Percentiles rank a stretch among this genome's conserved stretches.
Evolutionary conservation across 2,113 vertebrate genomes (phyloP).

Genomic region (Thamnaconus septentrionalis): DNA sequence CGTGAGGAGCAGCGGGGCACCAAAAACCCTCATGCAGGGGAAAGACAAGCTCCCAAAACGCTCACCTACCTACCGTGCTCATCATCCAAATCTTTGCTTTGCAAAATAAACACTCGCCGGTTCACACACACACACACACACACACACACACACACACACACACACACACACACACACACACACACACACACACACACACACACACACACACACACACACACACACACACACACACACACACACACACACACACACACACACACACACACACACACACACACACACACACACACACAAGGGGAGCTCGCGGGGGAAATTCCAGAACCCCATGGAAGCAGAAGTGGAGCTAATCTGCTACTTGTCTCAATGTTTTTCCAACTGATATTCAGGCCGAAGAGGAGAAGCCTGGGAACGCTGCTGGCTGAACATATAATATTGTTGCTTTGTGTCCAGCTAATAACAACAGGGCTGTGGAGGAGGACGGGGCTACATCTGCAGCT

Average conservation of each 20-base stretch:
- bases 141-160: too few relatives aligned
- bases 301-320: too few relatives aligned
- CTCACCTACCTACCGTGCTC: background rate
- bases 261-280: too few relatives aligned
- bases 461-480: slow-evolving; percentile 28
- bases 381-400: slow-evolving; percentile 11
- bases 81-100: slow-evolving; percentile 14
- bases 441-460: slow-evolving; percentile 34
- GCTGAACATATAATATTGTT: slow-evolving; percentile 12
- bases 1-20: slow-evolving; percentile 19
- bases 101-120: slow-evolving; percentile 31
- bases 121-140: too few relatives aligned
- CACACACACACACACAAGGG: too few relatives aligned
- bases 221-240: too few relatives aligned
- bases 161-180: too few relatives aligned
- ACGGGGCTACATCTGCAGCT: background rate
- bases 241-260: too few relatives aligned
- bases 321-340: too few relatives aligned
- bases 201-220: too few relatives aligned
- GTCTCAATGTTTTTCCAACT: slow-evolving; percentile 41
- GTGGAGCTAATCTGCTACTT: background rate
- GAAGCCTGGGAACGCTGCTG: slow-evolving; percentile 58
- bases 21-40: slow-evolving; percentile 12
- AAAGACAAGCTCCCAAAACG: background rate
- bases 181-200: too few relatives aligned